Base-by-base conservation (phyloP, 2,888 invertebrate genomes). In the Metacarcinus magister region DNA sequence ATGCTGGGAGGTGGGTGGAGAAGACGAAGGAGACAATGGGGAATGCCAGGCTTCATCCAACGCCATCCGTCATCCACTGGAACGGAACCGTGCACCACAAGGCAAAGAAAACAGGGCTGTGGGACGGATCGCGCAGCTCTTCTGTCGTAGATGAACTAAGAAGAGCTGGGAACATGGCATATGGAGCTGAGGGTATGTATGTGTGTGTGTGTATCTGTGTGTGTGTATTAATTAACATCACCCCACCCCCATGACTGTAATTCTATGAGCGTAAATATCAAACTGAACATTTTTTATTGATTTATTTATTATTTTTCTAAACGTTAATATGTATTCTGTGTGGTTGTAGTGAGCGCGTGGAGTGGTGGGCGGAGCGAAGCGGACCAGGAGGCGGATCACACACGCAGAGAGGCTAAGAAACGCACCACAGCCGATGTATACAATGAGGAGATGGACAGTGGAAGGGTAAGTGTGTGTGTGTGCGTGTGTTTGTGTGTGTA, bases 331-430 rank as follows among this genome's bases (percentile, higher is more conserved):
- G 54, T 54, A 2, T 16, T 16, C 10, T 2, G 54, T 67, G 4
- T n/a, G n/a, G 3, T n/a, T 67, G 8, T 96, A 97, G 97, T 97
- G 87, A 94, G 95, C 43, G 95, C 96, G 16, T 97, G 97, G 97
- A 94, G 89, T 7, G 97, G 96, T 3, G 95, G 94, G 19, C 93
- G 87, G 92, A 96, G 97, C 44, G 82, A 46, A 23, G 43, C 91
- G 32, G 96, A 96, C 91, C 93, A 94, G 43, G 96, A 96, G 43
- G 28, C 48, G 92, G 82, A 93, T 23, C 93, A 82, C 90, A 95
- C 95, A 8, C 94, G 96, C 39, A 95, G 87, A 39, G 95, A 96
- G 16, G 87, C 95, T 16, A 96, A 96, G 94, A 96, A 96, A 75
- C 94, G 96, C 43, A 95, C 93, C 0, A 43, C 90, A 0, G 95